Conservation (phyloP, 1,140 invertebrate genomes). For the Eupristina koningsbergeri region DNA sequence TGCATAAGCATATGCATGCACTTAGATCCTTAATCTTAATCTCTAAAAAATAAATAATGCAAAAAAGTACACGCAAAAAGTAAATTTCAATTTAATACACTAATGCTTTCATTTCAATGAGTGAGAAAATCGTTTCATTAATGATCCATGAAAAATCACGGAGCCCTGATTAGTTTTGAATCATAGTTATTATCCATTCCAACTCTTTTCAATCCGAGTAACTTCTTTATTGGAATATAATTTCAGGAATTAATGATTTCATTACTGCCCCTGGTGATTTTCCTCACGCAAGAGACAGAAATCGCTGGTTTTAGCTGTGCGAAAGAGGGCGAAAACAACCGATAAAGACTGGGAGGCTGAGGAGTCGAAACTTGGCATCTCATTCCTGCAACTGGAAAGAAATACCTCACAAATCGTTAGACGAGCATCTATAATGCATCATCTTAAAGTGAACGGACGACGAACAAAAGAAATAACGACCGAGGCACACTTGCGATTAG, state of each 20-base stretch:
- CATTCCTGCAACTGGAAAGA: background rate
- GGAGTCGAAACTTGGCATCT: background rate
- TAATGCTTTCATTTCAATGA: too few relatives aligned
- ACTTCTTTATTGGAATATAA: background rate
- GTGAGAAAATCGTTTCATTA: background rate
- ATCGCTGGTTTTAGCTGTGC: background rate
- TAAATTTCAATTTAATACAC: too few relatives aligned
- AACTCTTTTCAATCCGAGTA: background rate
- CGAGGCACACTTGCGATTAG: constrained; percentile 3
- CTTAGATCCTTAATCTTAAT: too few relatives aligned
- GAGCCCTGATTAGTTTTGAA: background rate
- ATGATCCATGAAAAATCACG: background rate
- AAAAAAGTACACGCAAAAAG: too few relatives aligned
- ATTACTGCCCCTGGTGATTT: background rate
- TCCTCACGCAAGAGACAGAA: background rate
- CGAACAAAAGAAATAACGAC: background rate
- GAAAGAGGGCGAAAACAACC: too few relatives aligned
- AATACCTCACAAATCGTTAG: background rate
- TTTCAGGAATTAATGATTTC: constrained; percentile 5
- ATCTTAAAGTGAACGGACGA: background rate
- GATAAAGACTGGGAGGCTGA: too few relatives aligned
- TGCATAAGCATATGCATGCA: too few relatives aligned
- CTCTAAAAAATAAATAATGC: too few relatives aligned
- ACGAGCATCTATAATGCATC: constrained; percentile 18
- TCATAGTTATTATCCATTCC: background rate